Base-by-base conservation (phyloP, 2,797 vertebrate genomes). In the Peromyscus melanophrys region DNA sequence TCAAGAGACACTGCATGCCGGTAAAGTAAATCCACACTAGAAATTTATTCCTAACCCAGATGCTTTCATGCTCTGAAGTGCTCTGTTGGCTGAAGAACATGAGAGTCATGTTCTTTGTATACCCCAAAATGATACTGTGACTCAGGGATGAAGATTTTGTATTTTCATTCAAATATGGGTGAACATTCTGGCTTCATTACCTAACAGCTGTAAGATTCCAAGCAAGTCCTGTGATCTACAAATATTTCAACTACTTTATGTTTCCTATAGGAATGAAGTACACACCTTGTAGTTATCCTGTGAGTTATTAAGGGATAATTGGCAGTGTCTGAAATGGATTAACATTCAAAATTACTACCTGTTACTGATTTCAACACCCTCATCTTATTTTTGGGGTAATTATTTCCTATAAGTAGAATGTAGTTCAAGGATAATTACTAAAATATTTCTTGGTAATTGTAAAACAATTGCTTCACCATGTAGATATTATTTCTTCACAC, bases 361-460 rank as follows among this genome's bases (percentile, higher is more conserved):
- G 9, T 73, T 69, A 40, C 12, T 46, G 25, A 82, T 90, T 84
- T 77, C 90, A 88, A 69, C 11, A 49, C 40, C 55, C 0, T 1
- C 34, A 46, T 89, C 16, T 52, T 5, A 67, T 77, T 93, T 59
- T 76, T 0, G 16, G 34, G 17, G 27, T 40, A 92, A 52, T 80
- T 55, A 75, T 69, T 69, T 43, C 29, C 49, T 57, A 43, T 12
- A 81, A 89, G 65, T 71, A 59, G 2, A 25, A 43, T 40, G 6
- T 43, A 80, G 8, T 75, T 29, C 49, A 13, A 40, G 3, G 55
- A 59, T 59, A 67, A 82, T 76, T 40, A 43, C 89, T 63, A 96
- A 89, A 85, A 83, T 96, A 89, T 31, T 76, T 78, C 19, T 91
- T 86, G 17, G 13, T 73, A 71, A 17, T 92, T 61, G 34, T 21